A percentile compares a stretch with the other conserved stretches of the same genome.
These are phyloP conservation scores for Carollia perspicillata DNA, from an alignment of 2,113 vertebrate species.

Conservation along the genomic window DNA sequence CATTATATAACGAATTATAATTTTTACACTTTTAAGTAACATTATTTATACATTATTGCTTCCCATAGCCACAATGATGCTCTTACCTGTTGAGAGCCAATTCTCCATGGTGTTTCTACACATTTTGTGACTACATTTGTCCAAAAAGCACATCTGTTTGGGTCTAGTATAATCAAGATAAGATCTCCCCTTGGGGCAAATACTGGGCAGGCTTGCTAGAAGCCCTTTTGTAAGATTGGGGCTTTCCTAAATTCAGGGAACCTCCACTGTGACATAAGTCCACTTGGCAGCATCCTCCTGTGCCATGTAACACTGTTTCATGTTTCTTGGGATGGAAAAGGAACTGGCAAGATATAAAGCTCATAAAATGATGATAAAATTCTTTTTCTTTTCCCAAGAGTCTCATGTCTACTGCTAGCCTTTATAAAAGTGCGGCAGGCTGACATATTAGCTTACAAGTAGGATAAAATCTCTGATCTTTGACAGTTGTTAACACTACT, in stretches of 20 bases:
- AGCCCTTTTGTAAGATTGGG: background rate
- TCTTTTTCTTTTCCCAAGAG: background rate
- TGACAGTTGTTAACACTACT: background rate
- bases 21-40: background rate
- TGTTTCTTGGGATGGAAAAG: background rate
- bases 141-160: background rate
- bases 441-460: background rate
- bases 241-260: background rate
- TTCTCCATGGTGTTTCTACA: background rate
- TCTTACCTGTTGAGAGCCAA: background rate
- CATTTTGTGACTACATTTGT: background rate
- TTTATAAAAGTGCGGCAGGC: background rate
- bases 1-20: background rate
- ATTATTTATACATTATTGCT: background rate
- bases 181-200: background rate
- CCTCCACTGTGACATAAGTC: background rate
- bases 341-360: background rate
- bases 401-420: background rate
- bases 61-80: background rate
- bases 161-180: background rate
- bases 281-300: background rate
- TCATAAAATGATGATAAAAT: background rate
- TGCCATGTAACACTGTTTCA: background rate
- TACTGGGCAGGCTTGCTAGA: background rate
- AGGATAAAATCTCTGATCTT: background rate